Evolutionary conservation across 92 coral and sea anemone genomes (phyloP), one percentile per base, ranked within the genome.

Genomic region (Umimayanthus chanpuru): DNA sequence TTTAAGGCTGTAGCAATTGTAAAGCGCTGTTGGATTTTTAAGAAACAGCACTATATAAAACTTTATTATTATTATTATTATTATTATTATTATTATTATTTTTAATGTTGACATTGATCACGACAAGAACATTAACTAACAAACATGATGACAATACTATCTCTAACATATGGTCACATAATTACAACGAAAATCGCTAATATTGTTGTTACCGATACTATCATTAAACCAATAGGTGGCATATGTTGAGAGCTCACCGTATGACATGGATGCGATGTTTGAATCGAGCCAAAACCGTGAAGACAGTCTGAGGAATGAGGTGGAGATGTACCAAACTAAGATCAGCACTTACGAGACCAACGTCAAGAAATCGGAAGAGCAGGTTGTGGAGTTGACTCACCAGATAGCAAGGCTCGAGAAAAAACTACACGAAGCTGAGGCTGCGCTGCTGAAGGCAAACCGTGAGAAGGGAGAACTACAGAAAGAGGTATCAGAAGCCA

Each of bases 221-320:
- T 79, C 8, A 3, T 14, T 49, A 9, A n/a, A 32, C 43, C 9
- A 14, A 16, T 12, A 68, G 65, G 77, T 67, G 29, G 2, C 76
- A n/a, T 83, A 85, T 23, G 93, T 94, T n/a, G 96, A 95, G 77
- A 94, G 89, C 77, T 90, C 90, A 16, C 88, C 94, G 2, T 91
- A 89, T 53, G 98, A 95, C 65, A 85, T 93, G 77, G 92, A 95
- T 75, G 89, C 94, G n/a, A 88, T 93, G 73, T 84, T 90, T 15
- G 91, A 79, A 82, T 88, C 95, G 58, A 92, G 96, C 74, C 90
- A 93, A 73, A 90, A 85, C 44, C 94, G 98, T 7, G 98, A 95
- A 70, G 91, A 88, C 58, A 89, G 88, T 43, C 91, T 95, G 4
- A 89, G 92, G 65, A 90, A 95, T 67, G 96, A 95, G 80, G 79